A percentile compares a stretch with the other conserved stretches of the same genome.
These are phyloP conservation scores for Pogonomyrmex barbatus DNA, from an alignment of 1,140 invertebrate genomes.

Conservation along the genomic window DNA sequence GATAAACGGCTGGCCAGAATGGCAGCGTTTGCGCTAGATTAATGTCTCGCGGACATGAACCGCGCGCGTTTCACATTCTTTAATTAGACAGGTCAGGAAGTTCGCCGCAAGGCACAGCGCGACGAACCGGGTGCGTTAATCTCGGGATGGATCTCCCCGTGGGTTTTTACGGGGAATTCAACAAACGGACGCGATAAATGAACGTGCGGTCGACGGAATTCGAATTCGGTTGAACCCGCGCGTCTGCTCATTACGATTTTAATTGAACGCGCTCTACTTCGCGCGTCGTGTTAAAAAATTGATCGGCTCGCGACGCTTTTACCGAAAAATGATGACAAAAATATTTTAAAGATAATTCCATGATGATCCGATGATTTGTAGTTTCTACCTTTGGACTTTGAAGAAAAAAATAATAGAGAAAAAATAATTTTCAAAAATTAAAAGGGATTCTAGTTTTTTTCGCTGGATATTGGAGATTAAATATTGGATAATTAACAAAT, in stretches of 20 bases:
- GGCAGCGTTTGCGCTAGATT: conserved; percentile 84
- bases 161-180: conserved; percentile 45
- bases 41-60: conserved; percentile 82
- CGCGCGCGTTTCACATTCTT: conserved; percentile 78
- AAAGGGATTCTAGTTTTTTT: neutral
- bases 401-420: neutral
- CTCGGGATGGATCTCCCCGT: conserved; percentile 51
- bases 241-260: neutral
- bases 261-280: conserved; percentile 23
- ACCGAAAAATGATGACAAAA: neutral
- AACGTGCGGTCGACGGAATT: neutral
- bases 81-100: conserved; percentile 79
- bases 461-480: neutral
- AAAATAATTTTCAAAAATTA: neutral
- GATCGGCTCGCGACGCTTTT: neutral
- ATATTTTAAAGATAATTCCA: neutral
- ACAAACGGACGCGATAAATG: conserved; percentile 8
- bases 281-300: neutral
- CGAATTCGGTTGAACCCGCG: neutral
- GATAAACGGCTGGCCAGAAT: conserved; percentile 71
- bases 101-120: conserved; percentile 45
- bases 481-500: neutral
- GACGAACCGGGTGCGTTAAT: conserved; percentile 54
- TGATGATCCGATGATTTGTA: no score
- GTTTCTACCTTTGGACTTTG: no score